A percentile compares a stretch with the other conserved stretches of the same genome.
These are phyloP conservation scores for Oxyteleia sp. DNA, from an alignment of 2,888 invertebrate genomes.

Conservation along the genomic window DNA sequence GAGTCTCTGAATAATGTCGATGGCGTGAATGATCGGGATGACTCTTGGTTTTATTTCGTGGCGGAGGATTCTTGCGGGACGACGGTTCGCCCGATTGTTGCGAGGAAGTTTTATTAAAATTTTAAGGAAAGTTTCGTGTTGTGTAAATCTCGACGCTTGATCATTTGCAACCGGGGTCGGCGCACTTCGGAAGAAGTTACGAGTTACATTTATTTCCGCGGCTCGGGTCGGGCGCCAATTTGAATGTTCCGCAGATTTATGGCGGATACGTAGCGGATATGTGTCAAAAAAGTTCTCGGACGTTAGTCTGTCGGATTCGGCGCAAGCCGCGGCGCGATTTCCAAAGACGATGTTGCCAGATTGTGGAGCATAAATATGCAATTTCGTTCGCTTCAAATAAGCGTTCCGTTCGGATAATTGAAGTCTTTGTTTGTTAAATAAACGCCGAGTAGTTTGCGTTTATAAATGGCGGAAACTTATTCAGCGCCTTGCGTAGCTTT, in stretches of 20 bases:
- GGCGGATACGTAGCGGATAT: not conserved
- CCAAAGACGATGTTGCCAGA: not conserved
- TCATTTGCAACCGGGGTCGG: slow-evolving; percentile 40
- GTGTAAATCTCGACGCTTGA: slow-evolving; percentile 41
- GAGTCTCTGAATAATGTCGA: too few relatives aligned
- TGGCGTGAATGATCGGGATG: too few relatives aligned
- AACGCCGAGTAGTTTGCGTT: too few relatives aligned
- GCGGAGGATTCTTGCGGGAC: not conserved
- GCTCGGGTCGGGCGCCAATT: slow-evolving; percentile 31
- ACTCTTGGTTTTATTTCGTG: slow-evolving; percentile 5
- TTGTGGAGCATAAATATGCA: too few relatives aligned
- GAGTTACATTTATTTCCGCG: slow-evolving; percentile 40
- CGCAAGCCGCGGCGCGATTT: not conserved
- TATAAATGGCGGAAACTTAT: too few relatives aligned
- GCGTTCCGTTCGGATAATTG: too few relatives aligned
- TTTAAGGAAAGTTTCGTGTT: slow-evolving; percentile 47
- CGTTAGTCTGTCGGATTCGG: not conserved
- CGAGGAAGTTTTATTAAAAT: slow-evolving; percentile 54
- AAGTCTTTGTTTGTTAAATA: too few relatives aligned
- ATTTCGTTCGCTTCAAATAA: too few relatives aligned
- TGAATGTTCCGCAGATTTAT: slow-evolving; percentile 35
- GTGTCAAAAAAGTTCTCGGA: slow-evolving; percentile 17
- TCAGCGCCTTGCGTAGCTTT: too few relatives aligned
- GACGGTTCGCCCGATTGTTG: slow-evolving; percentile 11
- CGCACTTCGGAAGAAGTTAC: slow-evolving; percentile 39